A percentile compares a stretch with the other conserved stretches of the same genome.
These are phyloP conservation scores for Uloborus diversus DNA, from an alignment of 1,140 invertebrate genomes.

Conservation along the genomic window DNA sequence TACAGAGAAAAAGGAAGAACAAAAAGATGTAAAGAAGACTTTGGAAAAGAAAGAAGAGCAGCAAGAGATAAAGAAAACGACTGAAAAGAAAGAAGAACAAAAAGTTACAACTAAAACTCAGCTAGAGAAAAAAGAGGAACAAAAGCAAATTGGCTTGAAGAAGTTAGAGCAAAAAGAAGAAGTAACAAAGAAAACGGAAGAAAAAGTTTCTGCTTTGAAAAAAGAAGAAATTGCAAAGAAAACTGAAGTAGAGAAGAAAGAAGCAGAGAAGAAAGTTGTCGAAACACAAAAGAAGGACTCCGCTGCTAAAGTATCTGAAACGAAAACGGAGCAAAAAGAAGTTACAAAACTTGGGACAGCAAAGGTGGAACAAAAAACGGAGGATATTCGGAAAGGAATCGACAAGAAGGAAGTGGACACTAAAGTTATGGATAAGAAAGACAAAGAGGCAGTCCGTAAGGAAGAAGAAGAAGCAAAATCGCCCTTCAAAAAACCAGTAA, in stretches of 20 bases:
- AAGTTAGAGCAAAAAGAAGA: neutral
- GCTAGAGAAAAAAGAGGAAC: neutral
- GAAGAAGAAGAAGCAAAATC: neutral
- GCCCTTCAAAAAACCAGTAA: neutral
- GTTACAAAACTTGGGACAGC: constrained; percentile 59
- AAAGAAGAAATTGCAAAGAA: constrained; percentile 6
- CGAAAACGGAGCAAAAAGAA: too few species aligned
- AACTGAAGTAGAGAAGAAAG: constrained; percentile 26
- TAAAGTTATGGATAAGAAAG: neutral
- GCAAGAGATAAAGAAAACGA: constrained; percentile 16
- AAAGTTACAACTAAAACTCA: neutral
- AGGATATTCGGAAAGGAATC: neutral
- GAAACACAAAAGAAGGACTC: too few species aligned
- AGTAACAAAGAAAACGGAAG: constrained; percentile 26
- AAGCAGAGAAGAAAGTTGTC: constrained; percentile 3
- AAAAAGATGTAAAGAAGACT: constrained; percentile 1
- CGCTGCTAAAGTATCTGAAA: too few species aligned
- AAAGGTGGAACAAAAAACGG: constrained; percentile 64
- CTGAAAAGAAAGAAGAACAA: neutral
- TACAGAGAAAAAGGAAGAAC: constrained; percentile 33
- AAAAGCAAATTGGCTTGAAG: neutral
- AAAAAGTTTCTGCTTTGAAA: constrained; percentile 62
- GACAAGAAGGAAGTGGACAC: too few species aligned
- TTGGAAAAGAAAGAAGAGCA: constrained; percentile 35
- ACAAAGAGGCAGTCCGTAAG: constrained; percentile 5